Percentiles rank a stretch among this genome's conserved stretches.
Evolutionary conservation across 2,888 invertebrate genomes (phyloP).

Genomic region (Melinopterus prodromus): DNA sequence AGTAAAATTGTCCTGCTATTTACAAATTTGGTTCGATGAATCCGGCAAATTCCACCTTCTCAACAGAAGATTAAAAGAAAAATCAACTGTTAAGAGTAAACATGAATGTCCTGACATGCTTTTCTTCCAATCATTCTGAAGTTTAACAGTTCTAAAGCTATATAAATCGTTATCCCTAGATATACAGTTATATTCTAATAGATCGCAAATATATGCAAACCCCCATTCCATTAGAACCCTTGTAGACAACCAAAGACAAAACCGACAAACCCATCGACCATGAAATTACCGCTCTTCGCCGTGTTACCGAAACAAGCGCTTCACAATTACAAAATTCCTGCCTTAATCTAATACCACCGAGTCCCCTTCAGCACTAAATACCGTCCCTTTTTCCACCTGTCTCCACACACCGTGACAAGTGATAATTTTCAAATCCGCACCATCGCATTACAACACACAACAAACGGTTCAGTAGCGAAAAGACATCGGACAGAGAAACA

Average conservation of each 20-base stretch:
- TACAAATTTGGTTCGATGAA: no score
- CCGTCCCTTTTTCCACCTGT: neutral
- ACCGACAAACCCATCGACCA: neutral
- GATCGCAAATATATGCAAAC: neutral
- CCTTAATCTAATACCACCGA: neutral
- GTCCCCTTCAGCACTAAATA: neutral
- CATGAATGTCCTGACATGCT: no score
- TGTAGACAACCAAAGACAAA: neutral
- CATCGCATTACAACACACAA: neutral
- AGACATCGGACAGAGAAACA: neutral
- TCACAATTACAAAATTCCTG: neutral
- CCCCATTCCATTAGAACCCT: neutral
- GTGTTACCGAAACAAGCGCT: neutral
- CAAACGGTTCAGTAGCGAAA: neutral
- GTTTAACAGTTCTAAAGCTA: no score
- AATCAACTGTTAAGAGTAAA: no score
- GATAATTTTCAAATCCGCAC: neutral
- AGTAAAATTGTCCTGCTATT: no score
- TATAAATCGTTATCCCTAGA: neutral
- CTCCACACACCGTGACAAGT: constrained; percentile 4
- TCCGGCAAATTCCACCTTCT: no score
- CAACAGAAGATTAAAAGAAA: no score
- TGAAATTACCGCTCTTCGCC: neutral
- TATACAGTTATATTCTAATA: neutral
- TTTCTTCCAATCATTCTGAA: no score